Evolutionary conservation across 2,888 invertebrate species (phyloP).

Genomic region (Panorpa germanica): DNA sequence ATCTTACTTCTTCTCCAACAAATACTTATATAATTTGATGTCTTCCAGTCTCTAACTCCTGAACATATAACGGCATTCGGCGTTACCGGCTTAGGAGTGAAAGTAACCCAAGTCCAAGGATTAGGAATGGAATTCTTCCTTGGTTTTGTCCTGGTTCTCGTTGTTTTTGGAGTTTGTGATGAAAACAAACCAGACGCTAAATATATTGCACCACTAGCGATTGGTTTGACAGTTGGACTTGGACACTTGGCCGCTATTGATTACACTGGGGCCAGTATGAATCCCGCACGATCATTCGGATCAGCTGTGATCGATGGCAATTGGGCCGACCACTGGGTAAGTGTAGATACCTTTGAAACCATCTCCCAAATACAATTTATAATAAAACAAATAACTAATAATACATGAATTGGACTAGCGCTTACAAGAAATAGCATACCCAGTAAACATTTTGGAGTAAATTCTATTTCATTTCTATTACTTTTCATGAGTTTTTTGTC

Average conservation of each 20-base stretch:
- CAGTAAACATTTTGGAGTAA: no score
- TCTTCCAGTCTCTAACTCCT: slow-evolving; percentile 43
- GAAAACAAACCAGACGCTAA: slow-evolving; percentile 41
- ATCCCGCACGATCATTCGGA: slow-evolving; percentile 78
- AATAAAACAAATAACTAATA: background rate
- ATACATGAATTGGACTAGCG: slow-evolving; percentile 1
- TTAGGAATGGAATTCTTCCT: slow-evolving; percentile 81
- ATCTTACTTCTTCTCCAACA: slow-evolving; percentile 2
- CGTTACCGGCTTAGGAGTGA: slow-evolving; percentile 38
- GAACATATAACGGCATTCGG: no score
- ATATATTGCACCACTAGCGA: slow-evolving; percentile 66
- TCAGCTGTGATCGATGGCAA: slow-evolving; percentile 58
- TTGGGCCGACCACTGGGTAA: slow-evolving; percentile 73
- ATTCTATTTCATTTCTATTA: no score
- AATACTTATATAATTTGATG: slow-evolving; percentile 4
- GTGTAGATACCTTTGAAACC: slow-evolving; percentile 13
- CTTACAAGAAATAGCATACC: background rate
- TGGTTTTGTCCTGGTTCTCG: slow-evolving; percentile 72
- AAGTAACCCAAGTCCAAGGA: slow-evolving; percentile 55
- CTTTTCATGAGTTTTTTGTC: no score
- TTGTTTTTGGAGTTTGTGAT: slow-evolving; percentile 63
- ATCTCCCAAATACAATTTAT: background rate
- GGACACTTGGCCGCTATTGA: slow-evolving; percentile 73
- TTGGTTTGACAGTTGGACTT: slow-evolving; percentile 69
- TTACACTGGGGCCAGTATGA: slow-evolving; percentile 81